Percentiles rank a stretch among this genome's conserved stretches.
phyloP scores from a whole-genome alignment of 2,797 vertebrate species.

The Myotis planiceps region DNA sequence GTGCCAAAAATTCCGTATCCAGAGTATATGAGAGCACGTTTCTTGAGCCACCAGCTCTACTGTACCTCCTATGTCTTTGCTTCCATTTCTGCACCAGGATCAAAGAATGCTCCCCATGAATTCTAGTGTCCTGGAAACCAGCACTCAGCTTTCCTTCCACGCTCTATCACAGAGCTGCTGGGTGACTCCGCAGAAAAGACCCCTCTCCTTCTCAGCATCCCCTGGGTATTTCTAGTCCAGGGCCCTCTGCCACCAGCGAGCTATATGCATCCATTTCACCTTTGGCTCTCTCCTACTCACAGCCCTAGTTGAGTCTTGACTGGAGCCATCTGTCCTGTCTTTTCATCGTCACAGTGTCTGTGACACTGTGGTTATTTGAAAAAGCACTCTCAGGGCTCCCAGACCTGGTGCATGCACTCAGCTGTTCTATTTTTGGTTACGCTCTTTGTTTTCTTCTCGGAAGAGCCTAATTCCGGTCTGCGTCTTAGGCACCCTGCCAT shows the following conservation, averaged over 20 bases:
- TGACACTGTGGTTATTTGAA: conserved; percentile 42
- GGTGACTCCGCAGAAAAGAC: neutral
- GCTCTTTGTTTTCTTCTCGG: conserved; percentile 67
- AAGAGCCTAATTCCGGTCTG: conserved; percentile 66
- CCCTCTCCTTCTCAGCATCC: neutral
- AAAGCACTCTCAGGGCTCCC: conserved; percentile 13
- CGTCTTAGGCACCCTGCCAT: conserved; percentile 33
- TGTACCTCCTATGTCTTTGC: neutral
- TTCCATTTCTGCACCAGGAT: neutral
- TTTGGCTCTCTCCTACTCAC: neutral
- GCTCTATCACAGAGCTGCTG: neutral
- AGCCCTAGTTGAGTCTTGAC: neutral
- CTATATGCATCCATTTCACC: neutral
- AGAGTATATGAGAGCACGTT: neutral
- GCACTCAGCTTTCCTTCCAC: neutral
- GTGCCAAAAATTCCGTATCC: neutral
- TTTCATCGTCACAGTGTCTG: neutral
- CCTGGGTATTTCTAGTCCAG: neutral
- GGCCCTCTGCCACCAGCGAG: neutral
- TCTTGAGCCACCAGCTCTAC: neutral
- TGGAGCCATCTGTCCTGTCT: neutral
- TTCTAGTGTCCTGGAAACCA: neutral
- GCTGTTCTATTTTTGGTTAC: conserved; percentile 67
- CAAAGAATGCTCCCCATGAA: neutral
- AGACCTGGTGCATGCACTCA: neutral